Percentiles rank a stretch among this genome's conserved stretches.
These are phyloP conservation scores for Syndactyla subalaris DNA, from an alignment of 2,797 vertebrate species.

Conservation along the genomic window DNA sequence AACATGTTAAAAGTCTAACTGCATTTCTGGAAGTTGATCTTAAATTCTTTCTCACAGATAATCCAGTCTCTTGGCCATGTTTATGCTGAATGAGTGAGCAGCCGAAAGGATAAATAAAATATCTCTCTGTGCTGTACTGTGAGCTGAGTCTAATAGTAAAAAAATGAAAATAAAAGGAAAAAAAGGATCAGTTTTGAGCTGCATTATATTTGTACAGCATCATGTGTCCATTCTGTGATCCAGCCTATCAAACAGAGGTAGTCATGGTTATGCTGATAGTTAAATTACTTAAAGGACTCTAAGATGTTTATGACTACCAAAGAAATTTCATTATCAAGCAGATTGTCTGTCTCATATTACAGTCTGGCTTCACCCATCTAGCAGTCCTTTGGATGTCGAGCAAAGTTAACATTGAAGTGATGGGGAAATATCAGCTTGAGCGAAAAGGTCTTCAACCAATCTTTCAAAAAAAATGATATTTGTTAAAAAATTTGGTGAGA, in stretches of 20 bases:
- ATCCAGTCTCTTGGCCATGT: constrained; percentile 54
- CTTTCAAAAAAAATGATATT: constrained; percentile 75
- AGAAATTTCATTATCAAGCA: constrained; percentile 74
- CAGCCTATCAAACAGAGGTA: constrained; percentile 47
- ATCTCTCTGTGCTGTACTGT: not conserved
- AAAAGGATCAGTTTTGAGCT: not conserved
- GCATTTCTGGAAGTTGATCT: constrained; percentile 45
- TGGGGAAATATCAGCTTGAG: constrained; percentile 73
- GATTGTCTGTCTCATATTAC: constrained; percentile 69
- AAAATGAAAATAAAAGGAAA: constrained; percentile 12
- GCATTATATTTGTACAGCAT: not conserved
- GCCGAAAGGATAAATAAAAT: constrained; percentile 50
- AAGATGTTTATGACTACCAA: constrained; percentile 71
- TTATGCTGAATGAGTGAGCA: constrained; percentile 40
- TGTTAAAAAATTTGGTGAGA: constrained; percentile 80
- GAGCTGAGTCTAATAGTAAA: constrained; percentile 7
- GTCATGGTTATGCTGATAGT: constrained; percentile 58
- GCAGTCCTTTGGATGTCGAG: constrained; percentile 69
- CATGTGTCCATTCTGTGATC: not conserved
- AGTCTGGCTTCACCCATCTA: constrained; percentile 63
- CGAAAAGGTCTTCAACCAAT: constrained; percentile 78
- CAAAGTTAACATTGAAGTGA: constrained; percentile 71
- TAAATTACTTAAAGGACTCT: constrained; percentile 66
- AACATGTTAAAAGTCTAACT: constrained; percentile 46
- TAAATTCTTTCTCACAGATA: constrained; percentile 64